Base-by-base conservation (phyloP, 2,888 invertebrate genomes). In the Callyntrura sp. region DNA sequence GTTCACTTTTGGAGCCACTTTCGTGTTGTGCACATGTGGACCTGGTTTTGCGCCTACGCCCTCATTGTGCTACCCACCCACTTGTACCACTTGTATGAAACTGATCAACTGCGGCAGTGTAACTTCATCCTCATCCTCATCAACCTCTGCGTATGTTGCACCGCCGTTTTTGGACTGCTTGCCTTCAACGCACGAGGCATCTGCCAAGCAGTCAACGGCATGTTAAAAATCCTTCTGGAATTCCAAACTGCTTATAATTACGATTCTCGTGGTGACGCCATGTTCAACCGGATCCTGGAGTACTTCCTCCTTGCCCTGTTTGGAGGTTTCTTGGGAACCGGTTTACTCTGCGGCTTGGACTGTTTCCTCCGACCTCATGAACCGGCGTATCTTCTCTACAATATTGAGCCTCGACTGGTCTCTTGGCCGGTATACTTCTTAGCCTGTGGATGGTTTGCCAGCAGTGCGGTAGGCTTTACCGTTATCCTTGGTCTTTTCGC, bases 1-100 rank as follows among this genome's bases (percentile, higher is more conserved):
- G 20, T 73, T 48, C 73, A 73, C 20, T 73, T 73, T 20, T 73
- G 73, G 73, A 73, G 73, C 48, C 48, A 45, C n/a, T 73, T 45
- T 48, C 17, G 73, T 20, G 2, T 20, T 0, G 6, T 48, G 0
- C 73, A 73, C 20, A 1, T 45, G 1, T 73, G 48, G 48, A 4
- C 11, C 1, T 73, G 73, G 73, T 3, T 73, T 0, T 0, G 11
- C 20, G 9, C 48, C 11, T 73, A 48, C n/a, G 20, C 48, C 17
- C 2, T 20, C 20, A 20, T 73, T 73, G 48, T 73, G 0, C 9
- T 48, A 17, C 73, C 73, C 0, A 73, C 73, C 17, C 45, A 73
- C 20, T 20, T 73, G 1, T 73, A 73, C 14, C 6, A 20, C 3
- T 20, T 45, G 5, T 20, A 45, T 17, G n/a, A 9, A 20, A 70